A percentile compares a stretch with the other conserved stretches of the same genome.
Evolutionary conservation across 2,797 vertebrate species (phyloP).

Genomic region (Sebastes minor): DNA sequence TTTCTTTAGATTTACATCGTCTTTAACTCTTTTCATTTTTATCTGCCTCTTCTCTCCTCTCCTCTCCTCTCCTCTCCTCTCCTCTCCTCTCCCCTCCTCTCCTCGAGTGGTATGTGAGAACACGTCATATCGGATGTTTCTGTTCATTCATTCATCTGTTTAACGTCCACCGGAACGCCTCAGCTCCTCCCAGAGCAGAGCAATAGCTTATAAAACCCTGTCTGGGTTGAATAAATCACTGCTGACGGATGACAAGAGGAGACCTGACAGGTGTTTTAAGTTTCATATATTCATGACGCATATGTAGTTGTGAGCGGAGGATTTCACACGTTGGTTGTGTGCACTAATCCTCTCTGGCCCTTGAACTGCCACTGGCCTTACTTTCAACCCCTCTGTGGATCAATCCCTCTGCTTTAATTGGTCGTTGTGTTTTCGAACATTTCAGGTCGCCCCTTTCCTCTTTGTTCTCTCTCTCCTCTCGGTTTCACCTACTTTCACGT

Average conservation of each 20-base stretch:
- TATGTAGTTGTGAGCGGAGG: not conserved
- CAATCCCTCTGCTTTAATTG: conserved; percentile 53
- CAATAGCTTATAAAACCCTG: conserved; percentile 22
- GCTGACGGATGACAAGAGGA: not conserved
- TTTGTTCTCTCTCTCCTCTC: not conserved
- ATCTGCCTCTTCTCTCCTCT: not conserved
- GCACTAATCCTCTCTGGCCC: conserved; percentile 2
- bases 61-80: no score
- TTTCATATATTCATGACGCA: not conserved
- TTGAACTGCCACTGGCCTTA: not conserved
- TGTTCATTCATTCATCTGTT: conserved; percentile 3
- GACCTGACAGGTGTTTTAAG: conserved; percentile 43
- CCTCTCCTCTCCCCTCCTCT: no score
- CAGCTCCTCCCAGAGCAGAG: not conserved
- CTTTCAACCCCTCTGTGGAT: conserved; percentile 21
- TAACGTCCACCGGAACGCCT: not conserved
- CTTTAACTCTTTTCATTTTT: not conserved
- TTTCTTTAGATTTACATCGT: not conserved
- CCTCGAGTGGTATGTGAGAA: not conserved
- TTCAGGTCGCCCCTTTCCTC: not conserved
- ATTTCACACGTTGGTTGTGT: conserved; percentile 12
- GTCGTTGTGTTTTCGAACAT: conserved; percentile 33
- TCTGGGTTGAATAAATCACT: conserved; percentile 32
- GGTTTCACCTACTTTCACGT: conserved; percentile 34
- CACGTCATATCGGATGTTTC: conserved; percentile 38